Conservation (phyloP, 2,113 vertebrate genomes). For the Pseudorhombus dupliciocellatus region DNA sequence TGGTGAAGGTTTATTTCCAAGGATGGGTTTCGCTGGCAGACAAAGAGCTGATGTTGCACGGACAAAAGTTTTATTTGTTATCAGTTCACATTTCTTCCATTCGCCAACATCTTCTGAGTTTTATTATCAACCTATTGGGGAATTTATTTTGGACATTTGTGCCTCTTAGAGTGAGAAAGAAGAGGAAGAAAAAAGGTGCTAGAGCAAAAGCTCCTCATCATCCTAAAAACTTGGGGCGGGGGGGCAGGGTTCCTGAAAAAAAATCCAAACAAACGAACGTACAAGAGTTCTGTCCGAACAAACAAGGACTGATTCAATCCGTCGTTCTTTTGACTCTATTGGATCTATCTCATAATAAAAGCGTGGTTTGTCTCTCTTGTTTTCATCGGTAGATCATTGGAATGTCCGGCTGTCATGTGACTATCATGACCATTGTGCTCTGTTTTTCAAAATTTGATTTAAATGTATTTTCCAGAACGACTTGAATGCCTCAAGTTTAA, state of each 20-base stretch:
- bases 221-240: no score
- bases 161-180: no score
- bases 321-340: neutral
- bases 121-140: neutral
- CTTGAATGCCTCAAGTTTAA: conserved; percentile 23
- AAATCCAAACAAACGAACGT: no score
- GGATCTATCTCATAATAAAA: conserved; percentile 20
- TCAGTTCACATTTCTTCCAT: neutral
- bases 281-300: no score
- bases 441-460: conserved; percentile 24
- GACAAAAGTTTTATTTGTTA: neutral
- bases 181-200: no score
- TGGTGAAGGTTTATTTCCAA: neutral
- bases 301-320: neutral
- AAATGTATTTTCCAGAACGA: conserved; percentile 21
- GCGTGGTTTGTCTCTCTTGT: neutral
- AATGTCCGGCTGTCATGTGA: conserved; percentile 9
- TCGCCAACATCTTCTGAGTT: neutral
- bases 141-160: no score
- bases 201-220: no score
- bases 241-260: no score
- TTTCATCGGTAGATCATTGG: conserved; percentile 4
- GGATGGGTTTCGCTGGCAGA: neutral
- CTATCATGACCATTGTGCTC: conserved; percentile 2
- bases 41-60: neutral